Percentiles rank a stretch among this genome's conserved stretches.
phyloP scores from a whole-genome alignment of 2,797 vertebrate species.

The Geotrypetes seraphini region DNA sequence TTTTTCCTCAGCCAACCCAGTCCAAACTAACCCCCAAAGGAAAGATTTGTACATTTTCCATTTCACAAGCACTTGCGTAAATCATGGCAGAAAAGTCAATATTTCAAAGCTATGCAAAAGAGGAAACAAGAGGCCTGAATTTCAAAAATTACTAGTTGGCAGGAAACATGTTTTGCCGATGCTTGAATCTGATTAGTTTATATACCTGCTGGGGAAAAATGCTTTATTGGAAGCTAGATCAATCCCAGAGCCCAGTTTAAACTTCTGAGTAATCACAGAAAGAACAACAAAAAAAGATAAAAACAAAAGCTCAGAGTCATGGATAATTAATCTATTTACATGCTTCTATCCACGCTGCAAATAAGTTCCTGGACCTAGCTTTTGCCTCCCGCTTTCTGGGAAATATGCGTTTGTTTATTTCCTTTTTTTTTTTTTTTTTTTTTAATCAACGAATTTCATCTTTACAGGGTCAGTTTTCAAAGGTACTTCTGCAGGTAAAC shows the following conservation, averaged over 20 bases:
- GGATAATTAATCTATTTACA: slow-evolving; percentile 23
- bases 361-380: slow-evolving; percentile 27
- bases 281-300: slow-evolving; percentile 18
- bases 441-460: slow-evolving; percentile 17
- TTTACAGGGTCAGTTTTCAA: slow-evolving; percentile 10
- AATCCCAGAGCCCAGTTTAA: slow-evolving; percentile 17
- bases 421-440: no score
- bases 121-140: no score
- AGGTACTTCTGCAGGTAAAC: no score
- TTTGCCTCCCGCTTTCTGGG: slow-evolving; percentile 23
- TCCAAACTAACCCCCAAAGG: no score
- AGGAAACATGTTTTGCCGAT: slow-evolving; percentile 14
- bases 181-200: slow-evolving; percentile 24
- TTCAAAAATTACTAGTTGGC: no score
- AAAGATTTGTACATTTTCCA: no score
- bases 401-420: no score
- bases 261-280: slow-evolving; percentile 6
- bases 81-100: no score
- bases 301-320: slow-evolving; percentile 20
- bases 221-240: slow-evolving; percentile 6
- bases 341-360: slow-evolving; percentile 1
- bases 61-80: no score
- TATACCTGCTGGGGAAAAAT: slow-evolving; percentile 28
- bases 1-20: no score
- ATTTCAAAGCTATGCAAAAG: no score